phyloP scores from a whole-genome alignment of 1,140 invertebrate species.

The Papilio polyxenes region DNA sequence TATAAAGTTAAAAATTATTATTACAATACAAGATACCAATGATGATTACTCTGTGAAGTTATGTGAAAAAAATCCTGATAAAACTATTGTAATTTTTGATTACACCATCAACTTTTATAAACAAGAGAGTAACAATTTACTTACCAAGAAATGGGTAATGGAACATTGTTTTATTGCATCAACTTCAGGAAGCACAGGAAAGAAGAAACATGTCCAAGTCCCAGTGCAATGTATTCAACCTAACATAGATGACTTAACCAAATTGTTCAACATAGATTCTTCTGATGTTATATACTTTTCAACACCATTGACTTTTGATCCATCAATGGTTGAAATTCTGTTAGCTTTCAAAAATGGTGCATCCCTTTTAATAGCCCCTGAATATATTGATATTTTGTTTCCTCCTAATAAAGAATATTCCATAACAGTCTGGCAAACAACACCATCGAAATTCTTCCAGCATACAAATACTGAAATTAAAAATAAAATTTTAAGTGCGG shows the following conservation, averaged over 20 bases:
- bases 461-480: conserved; percentile 81
- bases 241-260: conserved; percentile 83
- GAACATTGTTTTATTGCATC: conserved; percentile 79
- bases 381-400: conserved; percentile 77
- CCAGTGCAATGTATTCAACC: conserved; percentile 82
- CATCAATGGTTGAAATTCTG: conserved; percentile 89
- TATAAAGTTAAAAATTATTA: conserved; percentile 61
- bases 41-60: conserved; percentile 45
- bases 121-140: conserved; percentile 44
- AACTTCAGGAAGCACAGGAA: conserved; percentile 86
- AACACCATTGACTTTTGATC: conserved; percentile 91
- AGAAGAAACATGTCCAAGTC: conserved; percentile 84
- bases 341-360: conserved; percentile 83
- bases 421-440: conserved; percentile 88
- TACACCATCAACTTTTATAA: conserved; percentile 62
- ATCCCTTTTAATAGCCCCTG: conserved; percentile 84
- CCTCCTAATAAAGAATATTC: conserved; percentile 64
- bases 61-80: conserved; percentile 64
- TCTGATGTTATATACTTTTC: conserved; percentile 86
- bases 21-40: conserved; percentile 53
- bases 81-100: conserved; percentile 63
- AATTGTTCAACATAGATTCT: conserved; percentile 77
- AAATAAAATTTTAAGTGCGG: conserved; percentile 80
- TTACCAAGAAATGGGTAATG: conserved; percentile 46
- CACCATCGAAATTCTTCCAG: conserved; percentile 86